A percentile compares a stretch with the other conserved stretches of the same genome.
Conservation (phyloP, 2,888 invertebrate species). For the Harpalus rubripes region DNA sequence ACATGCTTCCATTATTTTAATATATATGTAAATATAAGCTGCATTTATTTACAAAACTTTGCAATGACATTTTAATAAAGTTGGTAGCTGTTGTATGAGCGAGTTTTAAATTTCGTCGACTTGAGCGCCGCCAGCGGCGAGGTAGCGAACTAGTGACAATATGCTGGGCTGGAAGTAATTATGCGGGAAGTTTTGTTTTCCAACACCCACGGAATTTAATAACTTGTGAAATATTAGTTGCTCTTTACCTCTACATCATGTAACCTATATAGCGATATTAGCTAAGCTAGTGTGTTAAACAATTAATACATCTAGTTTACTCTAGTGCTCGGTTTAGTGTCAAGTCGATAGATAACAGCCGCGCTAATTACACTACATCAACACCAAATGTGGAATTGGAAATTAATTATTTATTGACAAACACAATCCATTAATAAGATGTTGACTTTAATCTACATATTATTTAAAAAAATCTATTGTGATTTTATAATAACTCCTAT, state of each 20-base stretch:
- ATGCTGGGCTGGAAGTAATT: background rate
- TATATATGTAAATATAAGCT: slow-evolving; percentile 30
- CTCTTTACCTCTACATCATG: background rate
- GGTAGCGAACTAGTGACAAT: slow-evolving; percentile 29
- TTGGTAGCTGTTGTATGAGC: slow-evolving; percentile 1
- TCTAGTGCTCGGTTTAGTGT: too few relatives aligned
- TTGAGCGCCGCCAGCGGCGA: background rate
- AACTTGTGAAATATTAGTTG: slow-evolving; percentile 38
- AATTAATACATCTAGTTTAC: too few relatives aligned
- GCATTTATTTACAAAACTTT: slow-evolving; percentile 41
- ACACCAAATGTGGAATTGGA: too few relatives aligned
- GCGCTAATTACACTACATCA: too few relatives aligned
- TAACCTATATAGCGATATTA: background rate
- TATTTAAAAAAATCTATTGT: too few relatives aligned
- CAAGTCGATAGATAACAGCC: too few relatives aligned
- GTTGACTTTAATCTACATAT: too few relatives aligned
- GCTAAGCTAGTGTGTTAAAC: background rate
- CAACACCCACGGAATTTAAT: slow-evolving; percentile 15
- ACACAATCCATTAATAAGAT: too few relatives aligned
- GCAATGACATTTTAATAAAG: slow-evolving; percentile 21
- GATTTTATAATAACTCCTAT: too few relatives aligned
- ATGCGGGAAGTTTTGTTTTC: slow-evolving; percentile 33
- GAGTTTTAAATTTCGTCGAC: slow-evolving; percentile 17
- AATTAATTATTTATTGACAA: too few relatives aligned
- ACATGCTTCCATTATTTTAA: slow-evolving; percentile 29